Evolutionary conservation across 23 tunicate species (phyloP).

Genomic region (Styela clava): DNA sequence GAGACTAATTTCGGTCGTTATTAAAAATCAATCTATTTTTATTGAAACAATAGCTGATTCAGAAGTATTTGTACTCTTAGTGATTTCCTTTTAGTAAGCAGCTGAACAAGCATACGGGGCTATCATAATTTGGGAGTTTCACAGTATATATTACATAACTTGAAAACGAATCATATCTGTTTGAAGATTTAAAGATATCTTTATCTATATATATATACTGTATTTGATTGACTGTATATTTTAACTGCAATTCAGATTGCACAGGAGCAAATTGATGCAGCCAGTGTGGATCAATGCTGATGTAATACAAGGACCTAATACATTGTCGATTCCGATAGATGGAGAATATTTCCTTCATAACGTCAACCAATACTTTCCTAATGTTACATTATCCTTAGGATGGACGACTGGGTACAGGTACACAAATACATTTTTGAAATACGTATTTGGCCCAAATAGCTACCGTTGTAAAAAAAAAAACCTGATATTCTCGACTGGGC

Average conservation of each 20-base stretch:
- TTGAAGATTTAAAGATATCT: no score
- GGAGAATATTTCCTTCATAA: conserved; percentile 26
- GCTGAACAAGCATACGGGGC: background rate
- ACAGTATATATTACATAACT: no score
- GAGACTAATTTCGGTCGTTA: no score
- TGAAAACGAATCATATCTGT: no score
- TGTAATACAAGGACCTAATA: conserved; percentile 57
- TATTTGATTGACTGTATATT: no score
- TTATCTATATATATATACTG: no score
- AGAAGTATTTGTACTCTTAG: background rate
- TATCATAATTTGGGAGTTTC: no score
- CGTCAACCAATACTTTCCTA: conserved; percentile 53
- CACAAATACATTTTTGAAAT: background rate
- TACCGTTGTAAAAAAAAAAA: conserved; percentile 1
- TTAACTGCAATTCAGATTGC: background rate
- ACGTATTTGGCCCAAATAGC: background rate
- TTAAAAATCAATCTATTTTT: no score
- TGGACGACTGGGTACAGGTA: conserved; percentile 78
- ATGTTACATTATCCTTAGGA: conserved; percentile 74
- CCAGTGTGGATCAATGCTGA: conserved; percentile 94
- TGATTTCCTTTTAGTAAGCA: background rate
- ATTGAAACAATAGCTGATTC: no score
- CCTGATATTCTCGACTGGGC: no score
- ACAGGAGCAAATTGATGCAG: conserved; percentile 28
- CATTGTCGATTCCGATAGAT: conserved; percentile 31